A percentile compares a stretch with the other conserved stretches of the same genome.
Conservation (phyloP, 2,888 invertebrate genomes). For the Temnothorax ravouxi region DNA sequence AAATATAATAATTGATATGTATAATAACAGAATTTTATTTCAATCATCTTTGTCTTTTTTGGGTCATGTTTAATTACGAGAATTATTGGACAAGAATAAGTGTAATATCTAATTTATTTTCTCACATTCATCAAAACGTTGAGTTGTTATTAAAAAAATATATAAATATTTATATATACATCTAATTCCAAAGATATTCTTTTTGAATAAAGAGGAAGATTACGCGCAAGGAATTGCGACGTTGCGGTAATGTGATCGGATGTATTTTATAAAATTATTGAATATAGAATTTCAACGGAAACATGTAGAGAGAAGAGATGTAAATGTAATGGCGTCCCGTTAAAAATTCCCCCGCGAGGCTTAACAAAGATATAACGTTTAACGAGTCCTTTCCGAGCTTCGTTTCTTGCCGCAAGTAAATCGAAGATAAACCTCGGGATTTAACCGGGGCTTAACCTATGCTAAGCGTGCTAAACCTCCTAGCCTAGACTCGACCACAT, state of each 20-base stretch:
- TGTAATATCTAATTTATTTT: not conserved
- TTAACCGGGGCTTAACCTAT: constrained; percentile 84
- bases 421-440: constrained; percentile 83
- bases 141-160: not conserved
- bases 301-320: constrained; percentile 12
- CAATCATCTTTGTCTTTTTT: not conserved
- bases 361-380: constrained; percentile 64
- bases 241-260: constrained; percentile 5
- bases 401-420: constrained; percentile 78
- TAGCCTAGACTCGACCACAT: constrained; percentile 77
- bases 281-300: not conserved
- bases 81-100: not conserved
- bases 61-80: not conserved
- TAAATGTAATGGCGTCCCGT: constrained; percentile 25
- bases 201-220: not conserved
- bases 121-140: not conserved
- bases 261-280: constrained; percentile 22
- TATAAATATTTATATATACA: not conserved
- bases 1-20: constrained; percentile 10
- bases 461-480: constrained; percentile 83
- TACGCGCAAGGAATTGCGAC: not conserved
- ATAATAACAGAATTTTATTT: not conserved
- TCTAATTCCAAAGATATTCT: not conserved
- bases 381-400: constrained; percentile 68
- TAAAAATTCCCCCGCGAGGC: constrained; percentile 54